A percentile compares a stretch with the other conserved stretches of the same genome.
These are phyloP conservation scores for Arrhamphus sclerolepis DNA, from an alignment of 2,797 vertebrate species.

Conservation along the genomic window DNA sequence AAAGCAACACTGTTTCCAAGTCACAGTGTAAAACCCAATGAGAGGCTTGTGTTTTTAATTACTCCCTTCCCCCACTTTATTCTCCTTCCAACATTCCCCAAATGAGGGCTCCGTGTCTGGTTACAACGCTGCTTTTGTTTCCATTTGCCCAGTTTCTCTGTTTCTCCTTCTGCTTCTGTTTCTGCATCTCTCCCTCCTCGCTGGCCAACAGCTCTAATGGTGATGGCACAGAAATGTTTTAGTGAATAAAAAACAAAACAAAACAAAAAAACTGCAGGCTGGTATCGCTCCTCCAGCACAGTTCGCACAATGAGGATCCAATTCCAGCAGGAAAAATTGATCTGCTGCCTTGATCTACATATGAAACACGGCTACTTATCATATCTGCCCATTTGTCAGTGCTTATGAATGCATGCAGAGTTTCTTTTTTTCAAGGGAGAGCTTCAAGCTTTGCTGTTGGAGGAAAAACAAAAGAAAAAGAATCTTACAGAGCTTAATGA, in stretches of 20 bases:
- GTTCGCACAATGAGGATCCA: conserved; percentile 39
- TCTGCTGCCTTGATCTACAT: conserved; percentile 28
- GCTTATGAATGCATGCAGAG: conserved; percentile 5
- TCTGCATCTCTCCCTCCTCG: conserved; percentile 22
- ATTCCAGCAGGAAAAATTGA: conserved; percentile 32
- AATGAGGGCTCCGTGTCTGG: conserved; percentile 62
- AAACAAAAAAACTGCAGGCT: conserved; percentile 23
- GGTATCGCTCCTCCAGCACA: conserved; percentile 28
- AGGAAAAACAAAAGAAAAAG: conserved; percentile 28
- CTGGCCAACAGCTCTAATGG: conserved; percentile 26
- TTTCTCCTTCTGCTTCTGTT: conserved; percentile 30
- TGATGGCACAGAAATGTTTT: conserved; percentile 31
- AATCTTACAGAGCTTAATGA: conserved; percentile 27
- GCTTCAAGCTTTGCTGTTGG: conserved; percentile 25
- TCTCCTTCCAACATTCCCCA: conserved; percentile 57
- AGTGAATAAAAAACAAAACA: conserved; percentile 34
- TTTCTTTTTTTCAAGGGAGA: conserved; percentile 45
- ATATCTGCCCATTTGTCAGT: conserved; percentile 26
- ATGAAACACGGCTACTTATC: conserved; percentile 19
- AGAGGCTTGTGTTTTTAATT: conserved; percentile 75
- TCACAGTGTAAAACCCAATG: conserved; percentile 40
- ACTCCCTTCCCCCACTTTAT: conserved; percentile 49
- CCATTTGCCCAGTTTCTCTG: conserved; percentile 27
- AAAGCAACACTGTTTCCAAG: conserved; percentile 45
- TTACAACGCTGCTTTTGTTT: conserved; percentile 71